Percentiles rank a stretch among this genome's conserved stretches.
Conservation (phyloP, 30 jellyfish, hydroid and myxozoan genomes). For the Aurelia aurita complex sp. Pacific region DNA sequence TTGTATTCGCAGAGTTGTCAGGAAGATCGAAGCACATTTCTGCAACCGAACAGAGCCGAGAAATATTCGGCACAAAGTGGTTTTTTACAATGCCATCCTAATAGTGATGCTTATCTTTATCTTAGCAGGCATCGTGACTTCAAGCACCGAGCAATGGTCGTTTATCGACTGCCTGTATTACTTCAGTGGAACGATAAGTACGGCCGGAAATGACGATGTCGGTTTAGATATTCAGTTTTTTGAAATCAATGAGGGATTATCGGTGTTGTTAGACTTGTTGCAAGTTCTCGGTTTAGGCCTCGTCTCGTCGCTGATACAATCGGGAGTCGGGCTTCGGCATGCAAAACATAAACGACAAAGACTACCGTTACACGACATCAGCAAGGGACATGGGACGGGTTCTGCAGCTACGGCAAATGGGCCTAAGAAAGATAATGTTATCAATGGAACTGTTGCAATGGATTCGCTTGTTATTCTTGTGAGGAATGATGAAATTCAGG, state of each 20-base stretch:
- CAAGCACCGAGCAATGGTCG: conserved; percentile 16
- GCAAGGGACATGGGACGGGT: neutral
- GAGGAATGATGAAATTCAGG: conserved; percentile 27
- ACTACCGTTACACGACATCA: conserved; percentile 21
- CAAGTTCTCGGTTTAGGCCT: conserved; percentile 59
- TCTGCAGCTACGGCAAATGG: conserved; percentile 30
- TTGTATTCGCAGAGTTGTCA: conserved; percentile 18
- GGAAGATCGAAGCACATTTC: conserved; percentile 59
- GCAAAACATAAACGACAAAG: conserved; percentile 62
- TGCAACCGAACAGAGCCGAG: conserved; percentile 65
- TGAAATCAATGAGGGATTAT: conserved; percentile 11
- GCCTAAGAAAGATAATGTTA: conserved; percentile 4
- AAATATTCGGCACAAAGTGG: conserved; percentile 59
- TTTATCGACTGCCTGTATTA: conserved; percentile 43
- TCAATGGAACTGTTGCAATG: conserved; percentile 56
- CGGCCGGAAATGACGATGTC: conserved; percentile 50
- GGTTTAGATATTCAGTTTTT: conserved; percentile 34
- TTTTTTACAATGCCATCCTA: conserved; percentile 23
- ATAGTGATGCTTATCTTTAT: conserved; percentile 1
- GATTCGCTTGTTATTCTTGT: conserved; percentile 62
- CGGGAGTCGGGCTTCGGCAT: conserved; percentile 45
- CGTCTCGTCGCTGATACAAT: conserved; percentile 61
- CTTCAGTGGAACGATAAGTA: conserved; percentile 35
- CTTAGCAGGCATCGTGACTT: neutral
- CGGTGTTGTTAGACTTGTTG: conserved; percentile 35